Evolutionary conservation across 2,113 vertebrate species (phyloP).

Genomic region (Gallinago jamesoni): DNA sequence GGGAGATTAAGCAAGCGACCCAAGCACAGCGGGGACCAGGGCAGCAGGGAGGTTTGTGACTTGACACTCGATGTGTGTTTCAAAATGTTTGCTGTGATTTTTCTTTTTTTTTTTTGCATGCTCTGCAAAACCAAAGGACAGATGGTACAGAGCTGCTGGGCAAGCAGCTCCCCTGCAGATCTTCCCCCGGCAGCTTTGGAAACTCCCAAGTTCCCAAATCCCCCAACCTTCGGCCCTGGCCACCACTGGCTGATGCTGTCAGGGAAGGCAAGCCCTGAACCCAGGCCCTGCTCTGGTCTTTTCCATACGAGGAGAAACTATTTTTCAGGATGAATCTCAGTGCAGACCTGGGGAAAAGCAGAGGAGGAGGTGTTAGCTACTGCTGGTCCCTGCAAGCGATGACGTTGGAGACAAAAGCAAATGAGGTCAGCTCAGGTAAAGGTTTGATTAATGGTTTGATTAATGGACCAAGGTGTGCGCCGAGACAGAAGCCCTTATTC

Average conservation of each 20-base stretch:
- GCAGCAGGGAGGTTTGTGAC: neutral
- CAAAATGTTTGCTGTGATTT: neutral
- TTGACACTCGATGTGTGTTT: neutral
- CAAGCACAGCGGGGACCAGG: neutral
- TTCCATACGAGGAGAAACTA: neutral
- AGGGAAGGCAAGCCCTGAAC: neutral
- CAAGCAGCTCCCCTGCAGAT: neutral
- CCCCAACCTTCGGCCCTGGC: rapidly evolving
- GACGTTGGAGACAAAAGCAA: neutral
- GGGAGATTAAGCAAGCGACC: neutral
- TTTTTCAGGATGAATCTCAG: neutral
- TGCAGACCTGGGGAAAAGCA: neutral
- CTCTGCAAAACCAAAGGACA: neutral
- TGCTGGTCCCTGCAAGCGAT: neutral
- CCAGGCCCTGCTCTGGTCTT: neutral
- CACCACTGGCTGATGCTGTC: rapidly evolving
- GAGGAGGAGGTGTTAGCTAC: neutral
- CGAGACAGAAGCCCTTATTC: neutral
- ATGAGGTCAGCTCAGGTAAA: neutral
- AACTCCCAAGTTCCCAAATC: neutral
- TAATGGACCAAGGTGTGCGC: neutral
- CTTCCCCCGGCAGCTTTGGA: neutral
- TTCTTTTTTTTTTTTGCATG: neutral
- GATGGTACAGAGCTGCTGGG: neutral
- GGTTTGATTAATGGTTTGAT: neutral